phyloP scores from a whole-genome alignment of 2,797 vertebrate genomes.

The Thunnus albacares region DNA sequence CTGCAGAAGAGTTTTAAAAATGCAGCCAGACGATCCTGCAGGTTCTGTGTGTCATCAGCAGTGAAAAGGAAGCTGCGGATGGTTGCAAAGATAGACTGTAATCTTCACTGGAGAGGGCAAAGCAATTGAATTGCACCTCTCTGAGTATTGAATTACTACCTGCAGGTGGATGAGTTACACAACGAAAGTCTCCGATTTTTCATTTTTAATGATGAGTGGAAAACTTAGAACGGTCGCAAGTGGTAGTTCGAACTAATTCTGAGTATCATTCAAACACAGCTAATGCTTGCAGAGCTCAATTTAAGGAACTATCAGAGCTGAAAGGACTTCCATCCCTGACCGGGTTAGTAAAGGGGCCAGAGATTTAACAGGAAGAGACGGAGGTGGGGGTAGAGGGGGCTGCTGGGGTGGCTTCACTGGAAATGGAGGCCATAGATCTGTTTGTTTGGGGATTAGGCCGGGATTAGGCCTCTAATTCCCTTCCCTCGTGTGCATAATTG shows the following conservation, averaged over 20 bases:
- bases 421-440: slow-evolving; percentile 80
- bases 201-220: slow-evolving; percentile 28
- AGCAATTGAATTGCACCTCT: slow-evolving; percentile 23
- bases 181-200: slow-evolving; percentile 32
- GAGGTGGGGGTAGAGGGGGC: slow-evolving; percentile 39
- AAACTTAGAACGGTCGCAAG: slow-evolving; percentile 23
- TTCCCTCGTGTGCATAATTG: slow-evolving; percentile 82
- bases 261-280: slow-evolving; percentile 55
- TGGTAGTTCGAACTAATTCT: slow-evolving; percentile 40
- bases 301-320: slow-evolving; percentile 58
- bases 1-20: slow-evolving; percentile 9
- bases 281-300: slow-evolving; percentile 57
- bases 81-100: slow-evolving; percentile 29
- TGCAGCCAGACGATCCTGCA: not conserved
- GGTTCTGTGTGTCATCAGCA: not conserved
- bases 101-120: slow-evolving; percentile 31
- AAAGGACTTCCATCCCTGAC: slow-evolving; percentile 54
- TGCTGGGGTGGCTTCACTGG: slow-evolving; percentile 54
- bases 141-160: slow-evolving; percentile 9
- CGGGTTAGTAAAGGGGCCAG: slow-evolving; percentile 46
- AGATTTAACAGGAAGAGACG: slow-evolving; percentile 53
- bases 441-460: slow-evolving; percentile 83
- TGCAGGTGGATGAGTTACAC: slow-evolving; percentile 18
- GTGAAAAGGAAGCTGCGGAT: slow-evolving; percentile 4
- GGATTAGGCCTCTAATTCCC: slow-evolving; percentile 82